These are phyloP conservation scores for Phaenicophaeus curvirostris DNA, from an alignment of 2,797 vertebrate genomes.

Conservation along the genomic window DNA sequence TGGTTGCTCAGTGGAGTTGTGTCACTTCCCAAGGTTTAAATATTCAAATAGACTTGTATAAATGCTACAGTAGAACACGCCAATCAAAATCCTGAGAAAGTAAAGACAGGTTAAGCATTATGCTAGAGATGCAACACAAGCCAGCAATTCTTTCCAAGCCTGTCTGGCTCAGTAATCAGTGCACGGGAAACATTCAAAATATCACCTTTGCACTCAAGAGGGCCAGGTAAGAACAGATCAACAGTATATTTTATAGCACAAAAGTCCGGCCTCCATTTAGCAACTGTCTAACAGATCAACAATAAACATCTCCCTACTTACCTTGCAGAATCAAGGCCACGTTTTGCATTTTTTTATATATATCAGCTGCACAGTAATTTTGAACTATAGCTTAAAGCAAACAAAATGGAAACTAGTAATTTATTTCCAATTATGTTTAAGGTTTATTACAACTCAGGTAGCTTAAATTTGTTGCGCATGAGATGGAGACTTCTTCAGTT, in stretches of 20 bases:
- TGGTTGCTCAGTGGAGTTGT: background rate
- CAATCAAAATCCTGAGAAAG: background rate
- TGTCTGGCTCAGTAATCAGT: background rate
- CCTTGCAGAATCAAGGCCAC: background rate
- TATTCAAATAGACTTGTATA: background rate
- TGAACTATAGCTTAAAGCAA: conserved; percentile 33
- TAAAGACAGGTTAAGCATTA: background rate
- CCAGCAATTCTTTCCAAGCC: background rate
- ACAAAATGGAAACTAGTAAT: conserved; percentile 23
- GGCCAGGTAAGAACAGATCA: background rate
- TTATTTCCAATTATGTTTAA: conserved; percentile 28
- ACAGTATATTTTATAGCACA: background rate
- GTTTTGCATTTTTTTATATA: background rate
- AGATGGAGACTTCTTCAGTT: conserved; percentile 12
- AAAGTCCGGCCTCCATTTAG: background rate
- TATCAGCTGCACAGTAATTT: background rate
- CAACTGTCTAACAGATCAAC: background rate
- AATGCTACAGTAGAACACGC: background rate
- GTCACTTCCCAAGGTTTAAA: background rate
- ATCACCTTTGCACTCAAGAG: background rate
- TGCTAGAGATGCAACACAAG: background rate
- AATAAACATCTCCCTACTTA: background rate
- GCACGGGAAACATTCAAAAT: background rate
- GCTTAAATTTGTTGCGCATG: background rate
- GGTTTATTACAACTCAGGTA: conserved; percentile 35